Base-by-base conservation (phyloP, 1,140 invertebrate species). In the Philopotamus ludificatus region DNA sequence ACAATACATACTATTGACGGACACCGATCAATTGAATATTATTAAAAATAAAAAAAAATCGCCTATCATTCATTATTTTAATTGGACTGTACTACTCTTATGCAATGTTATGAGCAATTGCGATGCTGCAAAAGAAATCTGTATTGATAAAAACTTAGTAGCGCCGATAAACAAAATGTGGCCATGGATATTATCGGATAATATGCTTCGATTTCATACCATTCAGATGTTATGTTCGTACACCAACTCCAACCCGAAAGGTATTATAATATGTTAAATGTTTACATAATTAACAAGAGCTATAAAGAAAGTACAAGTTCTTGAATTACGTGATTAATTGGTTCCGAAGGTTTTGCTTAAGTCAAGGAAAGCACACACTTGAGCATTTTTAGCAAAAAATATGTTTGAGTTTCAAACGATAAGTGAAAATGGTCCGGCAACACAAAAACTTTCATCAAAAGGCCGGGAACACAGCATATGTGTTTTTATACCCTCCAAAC, bases 131-230 rank as follows among this genome's bases (percentile, higher is more conserved):
- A 70, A 70, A 64, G 60, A 70, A 15, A 18, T 54, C 18, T 64
- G 68, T 42, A 61, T 47, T 2, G 60, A 62, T 20, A 12, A 28
- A 20, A 66, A 64, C 57, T 45, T 70, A 44, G 16, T 66, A 3
- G 41, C 61, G 21, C 68, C 68, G n/a, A 47, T 70, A 1, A 70
- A 70, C 47, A 70, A 70, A 44, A 12, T 70, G 41, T 70, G 68
- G 68, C 64, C 64, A 7, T 70, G 64, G 68, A 63, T 64, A 25
- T 42, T 66, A 7, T 59, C 64, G 15, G 41, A 54, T 28, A 58
- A 58, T 10, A 58, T 63, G 58, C 47, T 61, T 20, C 47, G 61
- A 45, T 26, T 18, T 9, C 61, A 70, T 26, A 50, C 49, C 4
- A 61, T 70, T n/a, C 60, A 70, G 25, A 70, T 70, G 68, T 45